A percentile compares a stretch with the other conserved stretches of the same genome.
Conservation (phyloP, 1,140 invertebrate genomes). For the Gonioctena quinquepunctata region DNA sequence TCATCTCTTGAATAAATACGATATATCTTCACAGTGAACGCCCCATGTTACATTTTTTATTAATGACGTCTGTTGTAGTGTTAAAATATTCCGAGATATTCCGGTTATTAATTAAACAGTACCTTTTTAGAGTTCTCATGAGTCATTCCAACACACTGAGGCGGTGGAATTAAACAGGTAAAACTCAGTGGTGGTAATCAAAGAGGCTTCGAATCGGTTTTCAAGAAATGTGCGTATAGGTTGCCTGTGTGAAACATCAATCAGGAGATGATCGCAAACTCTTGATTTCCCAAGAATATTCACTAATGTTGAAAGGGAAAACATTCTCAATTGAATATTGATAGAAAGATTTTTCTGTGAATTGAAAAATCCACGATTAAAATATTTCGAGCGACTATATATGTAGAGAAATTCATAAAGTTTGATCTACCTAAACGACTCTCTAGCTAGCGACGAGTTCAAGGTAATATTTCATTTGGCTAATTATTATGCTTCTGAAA, state of each 20-base stretch:
- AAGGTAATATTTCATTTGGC: too few relatives aligned
- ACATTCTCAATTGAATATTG: too few relatives aligned
- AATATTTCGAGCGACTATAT: too few relatives aligned
- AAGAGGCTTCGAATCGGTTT: not conserved
- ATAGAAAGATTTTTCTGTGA: too few relatives aligned
- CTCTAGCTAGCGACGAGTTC: too few relatives aligned
- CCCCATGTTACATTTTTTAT: slow-evolving; percentile 36
- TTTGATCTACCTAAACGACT: too few relatives aligned
- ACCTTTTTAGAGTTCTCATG: slow-evolving; percentile 34
- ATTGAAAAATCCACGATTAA: too few relatives aligned
- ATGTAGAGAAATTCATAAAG: too few relatives aligned
- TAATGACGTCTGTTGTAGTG: slow-evolving; percentile 38
- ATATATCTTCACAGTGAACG: slow-evolving; percentile 30
- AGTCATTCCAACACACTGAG: slow-evolving; percentile 22
- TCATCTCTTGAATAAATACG: slow-evolving; percentile 40
- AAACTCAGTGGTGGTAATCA: not conserved
- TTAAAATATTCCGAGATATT: slow-evolving; percentile 46
- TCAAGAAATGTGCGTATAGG: not conserved
- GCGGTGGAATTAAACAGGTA: not conserved
- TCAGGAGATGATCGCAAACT: not conserved
- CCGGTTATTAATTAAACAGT: slow-evolving; percentile 44
- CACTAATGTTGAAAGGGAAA: too few relatives aligned
- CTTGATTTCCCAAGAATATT: too few relatives aligned
- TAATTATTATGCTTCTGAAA: too few relatives aligned
- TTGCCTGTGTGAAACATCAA: not conserved